Evolutionary conservation across 2,113 vertebrate genomes (phyloP), one percentile per base, ranked within the genome.

Genomic region (Natator depressus): DNA sequence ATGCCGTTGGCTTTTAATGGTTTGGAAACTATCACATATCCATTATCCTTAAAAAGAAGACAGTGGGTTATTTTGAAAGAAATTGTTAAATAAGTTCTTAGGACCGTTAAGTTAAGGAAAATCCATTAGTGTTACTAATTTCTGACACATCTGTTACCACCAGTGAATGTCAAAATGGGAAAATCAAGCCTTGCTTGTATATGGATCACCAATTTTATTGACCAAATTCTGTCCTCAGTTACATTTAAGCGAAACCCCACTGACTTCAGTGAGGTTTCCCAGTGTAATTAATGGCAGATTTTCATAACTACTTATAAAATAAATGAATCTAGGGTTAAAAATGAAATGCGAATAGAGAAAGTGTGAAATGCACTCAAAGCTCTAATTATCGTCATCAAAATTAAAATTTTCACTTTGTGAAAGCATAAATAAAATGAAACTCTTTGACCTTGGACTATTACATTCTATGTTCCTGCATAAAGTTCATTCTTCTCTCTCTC

Each of bases 1-100:
- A 1, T 55, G 55, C 89, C 35, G 89, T 86, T 91, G 78, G 27
- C 46, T 86, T 89, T 88, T 85, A 82, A 19, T 80, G 51, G 42
- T 87, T 80, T 83, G 94, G 89, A 94, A 97, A 95, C 65, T 78
- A 78, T 7, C 54, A 20, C 49, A 78, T 3, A 1, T 50, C 94
- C 31, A 69, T 17, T 8, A 35, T 83, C 46, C 88, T 42, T 42
- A 78, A 91, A 76, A 88, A 3, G 27, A 12, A 84, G 29, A n/a
- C 42, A 54, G 10, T 38, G 22, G 12, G 27, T 88, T 95, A 65
- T 31, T 89, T 91, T 81, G 79, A 65, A 92, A 83, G 2, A 86
- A 88, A n/a, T 89, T 5, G 20, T 88, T 94, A 89, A 94, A 81
- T 81, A 75, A 3, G 42, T 4, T 53, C 57, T 1, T 0, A 95